Evolutionary conservation across 2,888 invertebrate genomes (phyloP).

Genomic region (Callyntrura guangdongensis): DNA sequence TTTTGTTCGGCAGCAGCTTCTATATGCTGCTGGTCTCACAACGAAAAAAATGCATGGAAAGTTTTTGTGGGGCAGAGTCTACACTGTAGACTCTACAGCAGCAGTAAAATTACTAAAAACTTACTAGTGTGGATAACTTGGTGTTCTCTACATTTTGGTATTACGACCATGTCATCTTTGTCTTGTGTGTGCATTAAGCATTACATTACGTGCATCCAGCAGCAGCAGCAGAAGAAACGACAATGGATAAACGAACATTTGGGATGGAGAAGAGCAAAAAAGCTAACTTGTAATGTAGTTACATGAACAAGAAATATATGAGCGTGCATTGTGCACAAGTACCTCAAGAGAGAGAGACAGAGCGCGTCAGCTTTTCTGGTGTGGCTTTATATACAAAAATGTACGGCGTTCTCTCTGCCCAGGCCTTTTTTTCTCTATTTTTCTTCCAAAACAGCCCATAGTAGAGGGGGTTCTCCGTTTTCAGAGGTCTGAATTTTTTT

Average conservation of each 20-base stretch:
- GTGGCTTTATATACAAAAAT: too few species aligned
- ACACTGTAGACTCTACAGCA: conserved; percentile 39
- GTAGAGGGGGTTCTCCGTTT: too few species aligned
- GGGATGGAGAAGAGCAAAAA: conserved; percentile 1
- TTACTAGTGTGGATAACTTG: neutral
- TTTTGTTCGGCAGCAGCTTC: neutral
- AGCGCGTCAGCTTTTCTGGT: too few species aligned
- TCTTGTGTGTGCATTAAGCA: neutral
- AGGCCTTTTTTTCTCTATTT: too few species aligned
- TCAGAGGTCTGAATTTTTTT: too few species aligned
- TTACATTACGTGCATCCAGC: conserved; percentile 1
- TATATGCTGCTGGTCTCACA: neutral
- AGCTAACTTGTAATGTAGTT: conserved; percentile 7
- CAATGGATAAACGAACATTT: neutral
- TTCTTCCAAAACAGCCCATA: too few species aligned
- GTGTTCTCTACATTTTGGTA: neutral
- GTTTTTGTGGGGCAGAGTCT: conserved; percentile 53
- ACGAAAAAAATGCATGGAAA: conserved; percentile 34
- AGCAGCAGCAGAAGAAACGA: neutral
- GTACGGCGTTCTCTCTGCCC: too few species aligned
- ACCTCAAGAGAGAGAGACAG: too few species aligned
- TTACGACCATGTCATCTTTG: neutral
- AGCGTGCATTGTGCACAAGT: neutral
- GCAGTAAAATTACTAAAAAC: neutral
- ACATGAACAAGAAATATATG: conserved; percentile 34